Percentiles rank a stretch among this genome's conserved stretches.
phyloP scores from a whole-genome alignment of 2,113 vertebrate species.

The Sinocyclocheilus rhinocerous region DNA sequence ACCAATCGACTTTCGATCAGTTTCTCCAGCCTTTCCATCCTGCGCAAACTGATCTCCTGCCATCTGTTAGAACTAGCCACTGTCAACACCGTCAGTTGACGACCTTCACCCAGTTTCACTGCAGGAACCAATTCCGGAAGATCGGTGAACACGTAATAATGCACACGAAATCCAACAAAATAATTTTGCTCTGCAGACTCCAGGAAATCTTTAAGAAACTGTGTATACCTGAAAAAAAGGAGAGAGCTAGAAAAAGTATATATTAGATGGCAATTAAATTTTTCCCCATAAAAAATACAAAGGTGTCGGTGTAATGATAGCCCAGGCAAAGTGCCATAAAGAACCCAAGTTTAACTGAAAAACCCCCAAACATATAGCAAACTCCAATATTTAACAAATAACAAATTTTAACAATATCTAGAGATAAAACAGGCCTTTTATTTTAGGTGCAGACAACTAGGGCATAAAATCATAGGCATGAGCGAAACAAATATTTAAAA shows the following conservation, averaged over 20 bases:
- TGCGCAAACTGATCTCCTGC: slow-evolving; percentile 71
- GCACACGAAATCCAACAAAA: slow-evolving; percentile 72
- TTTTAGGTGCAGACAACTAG: too few relatives aligned
- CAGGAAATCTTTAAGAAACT: slow-evolving; percentile 73
- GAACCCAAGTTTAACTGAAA: too few relatives aligned
- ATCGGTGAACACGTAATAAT: slow-evolving; percentile 78
- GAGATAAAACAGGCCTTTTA: too few relatives aligned
- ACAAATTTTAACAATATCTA: too few relatives aligned
- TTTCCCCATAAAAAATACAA: too few relatives aligned
- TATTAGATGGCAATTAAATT: too few relatives aligned
- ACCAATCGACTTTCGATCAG: slow-evolving; percentile 55
- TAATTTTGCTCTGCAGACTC: slow-evolving; percentile 76
- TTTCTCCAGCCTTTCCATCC: slow-evolving; percentile 71
- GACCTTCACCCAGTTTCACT: slow-evolving; percentile 28
- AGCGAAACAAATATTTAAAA: too few relatives aligned
- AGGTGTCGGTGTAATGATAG: too few relatives aligned
- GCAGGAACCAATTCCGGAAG: slow-evolving; percentile 53
- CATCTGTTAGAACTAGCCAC: slow-evolving; percentile 56
- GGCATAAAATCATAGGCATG: too few relatives aligned
- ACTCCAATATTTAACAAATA: too few relatives aligned
- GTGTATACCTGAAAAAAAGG: slow-evolving; percentile 68
- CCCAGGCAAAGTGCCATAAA: too few relatives aligned
- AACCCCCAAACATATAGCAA: too few relatives aligned
- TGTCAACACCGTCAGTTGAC: neutral
- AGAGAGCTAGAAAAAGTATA: neutral